These are phyloP conservation scores for Apamea monoglypha DNA, from an alignment of 2,888 invertebrate species.

Conservation along the genomic window DNA sequence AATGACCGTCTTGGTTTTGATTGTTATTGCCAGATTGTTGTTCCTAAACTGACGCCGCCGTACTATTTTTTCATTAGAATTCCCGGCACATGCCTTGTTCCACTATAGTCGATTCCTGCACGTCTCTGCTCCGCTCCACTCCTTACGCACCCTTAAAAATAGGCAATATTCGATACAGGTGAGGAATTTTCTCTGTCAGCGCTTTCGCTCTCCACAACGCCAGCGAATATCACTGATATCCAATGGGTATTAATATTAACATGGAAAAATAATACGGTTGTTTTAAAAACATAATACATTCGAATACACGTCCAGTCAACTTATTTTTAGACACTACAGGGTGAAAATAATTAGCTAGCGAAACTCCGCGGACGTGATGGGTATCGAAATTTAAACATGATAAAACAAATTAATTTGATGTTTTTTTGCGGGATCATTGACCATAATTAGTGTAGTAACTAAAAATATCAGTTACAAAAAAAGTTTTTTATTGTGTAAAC, in stretches of 20 bases:
- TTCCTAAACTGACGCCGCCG: too few relatives aligned
- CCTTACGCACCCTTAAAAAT: not conserved
- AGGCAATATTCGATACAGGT: not conserved
- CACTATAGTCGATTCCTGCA: not conserved
- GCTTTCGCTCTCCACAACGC: not conserved
- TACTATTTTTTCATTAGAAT: too few relatives aligned
- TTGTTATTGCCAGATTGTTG: too few relatives aligned
- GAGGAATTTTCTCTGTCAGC: not conserved
- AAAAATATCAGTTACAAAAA: too few relatives aligned
- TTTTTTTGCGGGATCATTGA: not conserved
- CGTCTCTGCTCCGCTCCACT: not conserved
- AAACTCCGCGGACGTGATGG: not conserved
- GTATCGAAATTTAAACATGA: not conserved
- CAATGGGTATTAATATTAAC: not conserved
- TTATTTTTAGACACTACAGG: not conserved
- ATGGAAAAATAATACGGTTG: not conserved
- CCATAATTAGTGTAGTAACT: too few relatives aligned
- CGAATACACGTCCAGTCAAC: slow-evolving; percentile 4
- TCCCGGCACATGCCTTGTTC: not conserved
- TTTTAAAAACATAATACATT: slow-evolving; percentile 9
- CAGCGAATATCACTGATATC: not conserved
- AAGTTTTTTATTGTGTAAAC: too few relatives aligned
- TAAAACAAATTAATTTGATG: not conserved
- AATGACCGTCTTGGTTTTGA: too few relatives aligned
- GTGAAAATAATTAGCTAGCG: not conserved